Conservation (phyloP, 2,797 vertebrate species). For the Sebastiscus tertius region DNA sequence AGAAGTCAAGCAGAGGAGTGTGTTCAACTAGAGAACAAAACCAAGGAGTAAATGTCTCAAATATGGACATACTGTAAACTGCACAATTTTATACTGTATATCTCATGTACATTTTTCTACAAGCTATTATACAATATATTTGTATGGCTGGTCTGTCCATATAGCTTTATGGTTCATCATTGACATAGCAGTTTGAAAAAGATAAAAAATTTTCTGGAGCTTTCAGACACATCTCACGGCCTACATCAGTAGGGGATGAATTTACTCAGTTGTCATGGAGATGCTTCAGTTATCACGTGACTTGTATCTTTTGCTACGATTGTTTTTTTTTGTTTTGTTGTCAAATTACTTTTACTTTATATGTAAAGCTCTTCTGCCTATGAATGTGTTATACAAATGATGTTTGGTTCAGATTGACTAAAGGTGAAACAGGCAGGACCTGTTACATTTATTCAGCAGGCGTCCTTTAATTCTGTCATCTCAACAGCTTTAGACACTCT, state of each 20-base stretch:
- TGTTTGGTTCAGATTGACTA: not conserved
- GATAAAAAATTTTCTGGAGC: not conserved
- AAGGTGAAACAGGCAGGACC: slow-evolving; percentile 16
- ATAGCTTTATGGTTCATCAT: not conserved
- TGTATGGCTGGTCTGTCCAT: not conserved
- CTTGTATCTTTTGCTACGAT: not conserved
- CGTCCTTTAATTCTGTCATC: slow-evolving; percentile 13
- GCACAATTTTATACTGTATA: not conserved
- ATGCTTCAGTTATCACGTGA: not conserved
- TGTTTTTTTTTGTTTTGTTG: not conserved
- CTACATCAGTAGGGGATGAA: not conserved
- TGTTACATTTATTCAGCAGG: slow-evolving; percentile 38
- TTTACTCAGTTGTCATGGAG: not conserved
- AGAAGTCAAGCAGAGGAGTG: not conserved
- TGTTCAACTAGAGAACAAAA: not conserved
- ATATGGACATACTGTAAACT: not conserved
- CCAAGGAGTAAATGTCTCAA: not conserved
- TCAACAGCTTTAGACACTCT: slow-evolving; percentile 31
- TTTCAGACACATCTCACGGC: not conserved
- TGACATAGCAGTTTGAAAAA: not conserved
- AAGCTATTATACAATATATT: not conserved
- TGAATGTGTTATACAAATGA: not conserved
- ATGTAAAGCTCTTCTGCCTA: not conserved
- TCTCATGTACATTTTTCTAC: not conserved
- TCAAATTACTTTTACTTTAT: not conserved